Conservation (phyloP, 2,113 vertebrate genomes). For the Gymnarchus niloticus region DNA sequence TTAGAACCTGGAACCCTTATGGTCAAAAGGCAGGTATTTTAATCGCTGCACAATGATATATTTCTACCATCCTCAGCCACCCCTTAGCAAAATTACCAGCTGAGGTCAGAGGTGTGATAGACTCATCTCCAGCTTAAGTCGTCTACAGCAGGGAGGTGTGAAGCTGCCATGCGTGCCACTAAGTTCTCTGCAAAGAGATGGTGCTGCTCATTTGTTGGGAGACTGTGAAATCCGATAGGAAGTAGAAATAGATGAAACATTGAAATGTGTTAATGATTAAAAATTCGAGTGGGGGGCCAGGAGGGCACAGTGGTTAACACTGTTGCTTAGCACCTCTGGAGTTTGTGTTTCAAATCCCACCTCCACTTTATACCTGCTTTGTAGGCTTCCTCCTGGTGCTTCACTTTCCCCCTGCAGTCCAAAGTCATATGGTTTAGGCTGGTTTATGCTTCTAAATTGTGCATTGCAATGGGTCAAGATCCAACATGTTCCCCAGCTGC, state of each 20-base stretch:
- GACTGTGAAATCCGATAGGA: slow-evolving; percentile 10
- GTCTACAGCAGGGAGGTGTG: neutral
- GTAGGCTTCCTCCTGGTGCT: too few species aligned
- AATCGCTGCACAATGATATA: too few species aligned
- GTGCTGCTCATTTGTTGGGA: neutral
- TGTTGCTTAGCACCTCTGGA: too few species aligned
- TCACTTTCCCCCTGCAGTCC: too few species aligned
- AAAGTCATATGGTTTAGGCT: too few species aligned
- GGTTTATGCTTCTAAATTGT: too few species aligned
- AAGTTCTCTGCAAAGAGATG: slow-evolving; percentile 4
- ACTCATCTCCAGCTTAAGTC: neutral
- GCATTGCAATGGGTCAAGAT: too few species aligned
- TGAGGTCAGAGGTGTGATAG: neutral
- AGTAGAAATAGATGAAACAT: slow-evolving; percentile 9
- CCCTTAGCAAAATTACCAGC: neutral
- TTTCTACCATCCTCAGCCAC: neutral
- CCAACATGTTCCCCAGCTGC: too few species aligned
- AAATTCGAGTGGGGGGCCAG: neutral
- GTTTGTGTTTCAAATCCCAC: too few species aligned
- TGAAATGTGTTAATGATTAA: slow-evolving; percentile 8
- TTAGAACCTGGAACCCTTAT: neutral
- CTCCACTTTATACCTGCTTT: too few species aligned
- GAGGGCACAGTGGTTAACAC: neutral
- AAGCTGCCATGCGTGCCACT: neutral
- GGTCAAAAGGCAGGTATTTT: neutral